Base-by-base conservation (phyloP, 2,113 vertebrate species). In the Esox niger region DNA sequence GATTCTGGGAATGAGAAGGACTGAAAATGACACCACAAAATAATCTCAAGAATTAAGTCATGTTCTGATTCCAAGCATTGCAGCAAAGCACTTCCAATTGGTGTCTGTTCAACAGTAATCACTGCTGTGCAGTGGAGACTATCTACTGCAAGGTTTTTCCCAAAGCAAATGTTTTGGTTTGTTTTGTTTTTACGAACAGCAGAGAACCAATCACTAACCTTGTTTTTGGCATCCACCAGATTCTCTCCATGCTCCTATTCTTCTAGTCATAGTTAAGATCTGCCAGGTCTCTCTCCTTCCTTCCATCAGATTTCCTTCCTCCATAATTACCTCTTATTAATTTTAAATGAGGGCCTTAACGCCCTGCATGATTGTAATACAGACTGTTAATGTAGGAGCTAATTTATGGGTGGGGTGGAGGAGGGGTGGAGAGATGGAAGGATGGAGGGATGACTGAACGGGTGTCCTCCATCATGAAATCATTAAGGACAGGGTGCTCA, bases 251-350 rank as follows among this genome's bases (percentile, higher is more conserved):
- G 17, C 47, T n/a, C n/a, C n/a, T 49, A 15, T 49, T 49, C 20
- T 49, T 49, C 47, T 20, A 49, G 47, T 49, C 20, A 6, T 21
- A 20, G 47, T 49, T 2, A 38, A 38, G 35, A 9, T 38, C 35
- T 38, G 47, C 47, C 47, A 20, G 47, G 47, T 5, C 47, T 38
- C 47, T 49, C 47, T 49, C 17, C 47, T 21, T 49, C 47, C 47
- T 49, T 21, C 47, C 63, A 52, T 52, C 64, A 52, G 47, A 43
- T 25, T 31, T 9, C 46, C 35, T 70, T 80, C 86, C 81, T 86
- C 86, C 84, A 85, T 91, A 90, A 92, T 91, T 89, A 91, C 84
- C 82, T 88, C 81, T 88, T 91, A 91, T 91, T 91, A 90, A 90
- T 91, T 89, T 91, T 91, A 90, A 91, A 91, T 91, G 90, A 91